Evolutionary conservation across 2,888 invertebrate species (phyloP).

Genomic region (Zeuzera pyrina): DNA sequence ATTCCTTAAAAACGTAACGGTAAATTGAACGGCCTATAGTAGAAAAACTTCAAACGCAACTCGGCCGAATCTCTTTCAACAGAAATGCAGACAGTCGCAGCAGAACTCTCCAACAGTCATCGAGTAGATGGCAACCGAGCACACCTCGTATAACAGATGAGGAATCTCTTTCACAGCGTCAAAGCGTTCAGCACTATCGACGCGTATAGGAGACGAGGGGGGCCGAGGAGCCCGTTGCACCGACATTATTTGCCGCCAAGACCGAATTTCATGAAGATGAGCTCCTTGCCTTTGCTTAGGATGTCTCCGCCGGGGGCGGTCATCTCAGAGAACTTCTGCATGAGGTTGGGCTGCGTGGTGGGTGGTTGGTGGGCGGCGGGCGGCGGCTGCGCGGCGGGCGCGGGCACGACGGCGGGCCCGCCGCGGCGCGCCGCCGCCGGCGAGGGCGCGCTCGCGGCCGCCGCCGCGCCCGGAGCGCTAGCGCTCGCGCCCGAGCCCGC

Average conservation of each 20-base stretch:
- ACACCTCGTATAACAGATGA: neutral
- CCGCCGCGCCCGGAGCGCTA: conserved; percentile 21
- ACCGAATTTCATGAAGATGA: conserved; percentile 95
- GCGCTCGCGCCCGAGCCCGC: conserved; percentile 20
- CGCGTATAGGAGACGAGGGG: conserved; percentile 13
- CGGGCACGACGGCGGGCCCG: conserved; percentile 52
- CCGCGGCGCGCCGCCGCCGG: conserved; percentile 48
- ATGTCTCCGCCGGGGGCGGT: conserved; percentile 92
- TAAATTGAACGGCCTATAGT: conserved; percentile 37
- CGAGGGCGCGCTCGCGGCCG: conserved; percentile 21
- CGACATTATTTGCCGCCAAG: conserved; percentile 82
- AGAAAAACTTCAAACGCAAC: conserved; percentile 39
- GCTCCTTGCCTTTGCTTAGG: conserved; percentile 93
- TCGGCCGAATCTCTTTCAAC: conserved; percentile 31
- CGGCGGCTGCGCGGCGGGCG: conserved; percentile 58
- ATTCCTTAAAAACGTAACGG: conserved; percentile 39
- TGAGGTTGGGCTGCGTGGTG: conserved; percentile 79
- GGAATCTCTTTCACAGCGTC: conserved; percentile 1
- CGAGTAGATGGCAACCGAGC: no score
- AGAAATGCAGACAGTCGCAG: conserved; percentile 16
- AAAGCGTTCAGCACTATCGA: conserved; percentile 18
- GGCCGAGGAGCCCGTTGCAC: conserved; percentile 39
- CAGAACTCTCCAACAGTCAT: conserved; percentile 23
- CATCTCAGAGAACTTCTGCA: conserved; percentile 92
- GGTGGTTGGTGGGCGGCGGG: conserved; percentile 50